Conservation (phyloP, 2,113 vertebrate species). For the Cyprichromis sp. region DNA sequence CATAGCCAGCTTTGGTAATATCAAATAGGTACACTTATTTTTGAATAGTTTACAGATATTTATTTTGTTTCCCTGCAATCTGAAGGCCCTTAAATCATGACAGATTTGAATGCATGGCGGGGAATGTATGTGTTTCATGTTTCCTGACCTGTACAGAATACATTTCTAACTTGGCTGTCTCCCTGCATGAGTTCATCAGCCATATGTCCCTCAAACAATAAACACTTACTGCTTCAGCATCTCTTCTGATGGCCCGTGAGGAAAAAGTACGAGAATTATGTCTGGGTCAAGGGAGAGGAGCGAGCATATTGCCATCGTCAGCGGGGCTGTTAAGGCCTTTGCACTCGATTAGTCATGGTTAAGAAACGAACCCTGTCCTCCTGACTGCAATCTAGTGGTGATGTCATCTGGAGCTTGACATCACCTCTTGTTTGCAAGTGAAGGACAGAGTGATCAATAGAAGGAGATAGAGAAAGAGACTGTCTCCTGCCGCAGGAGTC, state of each 20-base stretch:
- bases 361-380: constrained; percentile 35
- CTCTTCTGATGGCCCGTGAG: neutral
- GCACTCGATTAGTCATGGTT: constrained; percentile 39
- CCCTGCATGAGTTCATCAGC: neutral
- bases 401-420: constrained; percentile 22
- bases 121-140: neutral
- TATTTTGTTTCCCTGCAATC: neutral
- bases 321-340: constrained; percentile 2
- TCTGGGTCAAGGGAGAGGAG: constrained; percentile 1
- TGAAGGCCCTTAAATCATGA: neutral
- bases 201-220: neutral
- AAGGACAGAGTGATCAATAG: neutral
- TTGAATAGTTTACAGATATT: neutral
- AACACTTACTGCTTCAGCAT: constrained; percentile 4
- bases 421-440: neutral
- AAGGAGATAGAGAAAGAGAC: neutral
- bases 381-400: constrained; percentile 1
- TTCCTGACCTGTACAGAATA: neutral
- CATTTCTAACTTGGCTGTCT: neutral
- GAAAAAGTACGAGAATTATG: neutral
- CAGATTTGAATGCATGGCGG: constrained; percentile 9
- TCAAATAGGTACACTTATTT: neutral
- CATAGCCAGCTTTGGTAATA: neutral
- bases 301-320: constrained; percentile 1
- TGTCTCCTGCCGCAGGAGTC: neutral